phyloP scores from a whole-genome alignment of 2,113 vertebrate species.

The Phoenicopterus ruber region DNA sequence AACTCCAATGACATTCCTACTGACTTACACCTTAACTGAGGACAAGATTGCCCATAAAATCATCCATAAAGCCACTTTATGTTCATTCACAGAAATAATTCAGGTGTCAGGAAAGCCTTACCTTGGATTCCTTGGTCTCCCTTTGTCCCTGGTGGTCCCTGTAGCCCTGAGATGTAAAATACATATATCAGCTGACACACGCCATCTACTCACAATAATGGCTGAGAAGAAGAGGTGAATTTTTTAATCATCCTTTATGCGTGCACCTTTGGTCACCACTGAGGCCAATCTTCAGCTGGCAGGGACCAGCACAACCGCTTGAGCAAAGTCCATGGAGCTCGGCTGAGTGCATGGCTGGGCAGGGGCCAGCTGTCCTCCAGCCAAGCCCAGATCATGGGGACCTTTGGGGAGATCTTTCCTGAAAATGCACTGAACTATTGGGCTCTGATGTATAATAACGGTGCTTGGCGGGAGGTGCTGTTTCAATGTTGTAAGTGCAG shows the following conservation, averaged over 20 bases:
- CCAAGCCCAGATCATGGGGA: not conserved
- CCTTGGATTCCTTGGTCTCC: slow-evolving; percentile 65
- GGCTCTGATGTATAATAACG: not conserved
- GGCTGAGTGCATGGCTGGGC: not conserved
- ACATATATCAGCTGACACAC: slow-evolving; percentile 13
- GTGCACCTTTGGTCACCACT: not conserved
- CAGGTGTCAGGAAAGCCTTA: slow-evolving; percentile 37
- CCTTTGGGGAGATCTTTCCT: not conserved
- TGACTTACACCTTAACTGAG: not conserved
- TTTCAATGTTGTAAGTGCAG: not conserved
- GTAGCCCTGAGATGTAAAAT: slow-evolving; percentile 60
- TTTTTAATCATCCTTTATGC: slow-evolving; percentile 1
- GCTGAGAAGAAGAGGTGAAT: not conserved
- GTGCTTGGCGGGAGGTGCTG: not conserved
- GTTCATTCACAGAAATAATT: not conserved
- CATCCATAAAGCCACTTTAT: slow-evolving; percentile 27
- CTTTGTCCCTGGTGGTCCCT: slow-evolving; percentile 57
- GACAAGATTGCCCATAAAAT: slow-evolving; percentile 31
- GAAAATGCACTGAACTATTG: not conserved
- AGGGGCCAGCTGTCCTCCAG: not conserved
- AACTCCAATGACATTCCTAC: not conserved
- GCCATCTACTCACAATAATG: not conserved
- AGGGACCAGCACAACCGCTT: not conserved
- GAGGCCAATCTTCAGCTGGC: not conserved
- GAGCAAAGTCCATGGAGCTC: not conserved